A percentile compares a stretch with the other conserved stretches of the same genome.
These are phyloP conservation scores for Bolinopsis microptera DNA, from an alignment of 37 sponge, comb jelly and placozoan genomes.

Conservation along the genomic window DNA sequence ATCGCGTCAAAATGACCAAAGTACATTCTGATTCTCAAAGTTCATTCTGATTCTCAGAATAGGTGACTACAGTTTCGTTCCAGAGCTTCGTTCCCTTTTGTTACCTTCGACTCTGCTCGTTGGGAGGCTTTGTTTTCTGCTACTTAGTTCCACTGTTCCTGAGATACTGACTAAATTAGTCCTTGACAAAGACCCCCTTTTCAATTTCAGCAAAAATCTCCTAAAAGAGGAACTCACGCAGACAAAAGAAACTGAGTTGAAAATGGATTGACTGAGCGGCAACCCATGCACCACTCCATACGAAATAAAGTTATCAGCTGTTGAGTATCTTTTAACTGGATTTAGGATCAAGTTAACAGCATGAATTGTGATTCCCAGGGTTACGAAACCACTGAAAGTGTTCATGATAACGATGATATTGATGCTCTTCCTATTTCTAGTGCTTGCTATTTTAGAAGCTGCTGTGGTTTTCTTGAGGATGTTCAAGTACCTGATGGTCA, in stretches of 20 bases:
- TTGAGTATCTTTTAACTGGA: not conserved
- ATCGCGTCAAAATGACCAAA: too few species aligned
- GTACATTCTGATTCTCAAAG: too few species aligned
- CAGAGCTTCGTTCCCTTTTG: too few species aligned
- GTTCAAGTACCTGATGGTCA: not conserved
- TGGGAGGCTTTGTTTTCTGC: too few species aligned
- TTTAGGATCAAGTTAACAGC: not conserved
- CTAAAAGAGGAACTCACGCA: not conserved
- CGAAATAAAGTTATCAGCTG: not conserved
- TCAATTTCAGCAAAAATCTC: too few species aligned
- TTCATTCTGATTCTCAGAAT: too few species aligned
- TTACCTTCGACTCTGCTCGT: too few species aligned
- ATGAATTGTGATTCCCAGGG: not conserved
- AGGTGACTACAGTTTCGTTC: too few species aligned
- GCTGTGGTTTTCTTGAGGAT: not conserved
- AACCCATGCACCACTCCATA: not conserved
- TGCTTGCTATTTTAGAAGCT: not conserved
- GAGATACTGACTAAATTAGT: not conserved
- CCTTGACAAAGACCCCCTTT: not conserved
- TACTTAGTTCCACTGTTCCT: too few species aligned
- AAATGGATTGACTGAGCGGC: not conserved
- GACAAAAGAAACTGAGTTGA: not conserved
- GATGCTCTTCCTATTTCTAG: not conserved
- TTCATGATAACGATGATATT: not conserved
- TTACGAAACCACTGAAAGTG: not conserved